Base-by-base conservation (phyloP, 2,113 vertebrate species). In the Microtus ochrogaster region DNA sequence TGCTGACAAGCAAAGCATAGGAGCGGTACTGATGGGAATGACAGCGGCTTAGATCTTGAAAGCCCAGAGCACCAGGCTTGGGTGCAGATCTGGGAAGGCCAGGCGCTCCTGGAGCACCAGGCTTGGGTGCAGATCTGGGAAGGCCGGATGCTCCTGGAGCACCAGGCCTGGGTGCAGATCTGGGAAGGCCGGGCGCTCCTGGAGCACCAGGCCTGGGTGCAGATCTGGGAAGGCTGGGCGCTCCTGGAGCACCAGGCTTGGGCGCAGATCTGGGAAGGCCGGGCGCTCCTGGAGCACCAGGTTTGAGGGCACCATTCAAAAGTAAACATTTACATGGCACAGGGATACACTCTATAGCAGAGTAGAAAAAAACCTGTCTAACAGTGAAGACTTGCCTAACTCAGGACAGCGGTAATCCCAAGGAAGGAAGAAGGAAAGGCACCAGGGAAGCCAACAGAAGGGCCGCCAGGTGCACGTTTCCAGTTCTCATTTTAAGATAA, bases 1-100 rank as follows among this genome's bases (percentile, higher is more conserved):
- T 84, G 63, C 90, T 95, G 83, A 91, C 81, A 86, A 96, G 68
- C 44, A 89, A 92, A 74, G 77, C 44, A 66, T 10, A 78, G n/a
- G 70, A 41, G 14, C 33, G 36, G 12, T 7, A 5, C 70, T 36
- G 68, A 82, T 9, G 28, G 22, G 26, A 68, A 78, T 41, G 0
- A 39, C 65, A 19, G 89, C 91, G 13, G n/a, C 39, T 63, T 61
- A 41, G 44, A 55, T 16, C 10, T 52, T 49, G 26, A n/a, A 90
- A 22, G 61, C 68, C 9, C 2, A 8, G 0, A 55, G 26, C 16
- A 22, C 0, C 6, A 14, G 41, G 8, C 83, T 11, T 81, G 61
- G 74, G 85, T 3, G 17, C 77, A 66, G 85, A 58, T 58, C 55
- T 58, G 55, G 55, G 55, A 58, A 58, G 55, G 55, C 17, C 1